These are phyloP conservation scores for Myotis davidii DNA, from an alignment of 2,113 vertebrate genomes.

Conservation along the genomic window DNA sequence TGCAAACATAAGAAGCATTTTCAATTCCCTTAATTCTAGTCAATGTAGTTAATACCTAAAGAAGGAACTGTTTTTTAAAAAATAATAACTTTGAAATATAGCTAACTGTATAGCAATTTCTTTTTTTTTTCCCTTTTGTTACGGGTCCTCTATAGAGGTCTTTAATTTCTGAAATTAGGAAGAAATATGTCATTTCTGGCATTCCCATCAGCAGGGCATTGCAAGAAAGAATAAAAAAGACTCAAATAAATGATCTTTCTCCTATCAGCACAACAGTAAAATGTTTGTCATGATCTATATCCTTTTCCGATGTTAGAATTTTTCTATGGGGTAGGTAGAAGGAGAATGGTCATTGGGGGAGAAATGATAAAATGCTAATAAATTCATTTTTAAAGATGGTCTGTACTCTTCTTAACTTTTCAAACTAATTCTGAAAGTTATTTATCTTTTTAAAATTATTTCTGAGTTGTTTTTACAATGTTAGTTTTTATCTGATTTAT, in stretches of 20 bases:
- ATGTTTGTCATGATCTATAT: not conserved
- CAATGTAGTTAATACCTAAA: slow-evolving; percentile 17
- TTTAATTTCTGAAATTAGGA: slow-evolving; percentile 49
- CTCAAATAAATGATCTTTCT: not conserved
- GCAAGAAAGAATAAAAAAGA: not conserved
- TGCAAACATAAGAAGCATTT: slow-evolving; percentile 10
- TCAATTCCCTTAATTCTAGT: slow-evolving; percentile 22
- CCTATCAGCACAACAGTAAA: not conserved
- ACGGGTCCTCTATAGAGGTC: not conserved
- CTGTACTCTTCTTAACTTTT: not conserved
- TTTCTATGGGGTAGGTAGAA: not conserved
- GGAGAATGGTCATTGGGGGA: not conserved
- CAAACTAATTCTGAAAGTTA: slow-evolving; percentile 40
- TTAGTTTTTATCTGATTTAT: slow-evolving; percentile 38
- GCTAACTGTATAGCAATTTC: not conserved
- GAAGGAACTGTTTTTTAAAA: not conserved
- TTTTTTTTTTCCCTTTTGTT: slow-evolving; percentile 23
- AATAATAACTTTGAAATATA: not conserved
- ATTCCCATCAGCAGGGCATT: slow-evolving; percentile 22
- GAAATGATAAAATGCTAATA: not conserved
- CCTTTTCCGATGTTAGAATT: not conserved
- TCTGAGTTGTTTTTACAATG: not conserved
- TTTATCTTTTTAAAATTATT: slow-evolving; percentile 36
- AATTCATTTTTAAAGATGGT: not conserved
- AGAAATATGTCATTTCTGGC: slow-evolving; percentile 14